phyloP scores from a whole-genome alignment of 2,888 invertebrate genomes.

The Drosophila anomalata region DNA sequence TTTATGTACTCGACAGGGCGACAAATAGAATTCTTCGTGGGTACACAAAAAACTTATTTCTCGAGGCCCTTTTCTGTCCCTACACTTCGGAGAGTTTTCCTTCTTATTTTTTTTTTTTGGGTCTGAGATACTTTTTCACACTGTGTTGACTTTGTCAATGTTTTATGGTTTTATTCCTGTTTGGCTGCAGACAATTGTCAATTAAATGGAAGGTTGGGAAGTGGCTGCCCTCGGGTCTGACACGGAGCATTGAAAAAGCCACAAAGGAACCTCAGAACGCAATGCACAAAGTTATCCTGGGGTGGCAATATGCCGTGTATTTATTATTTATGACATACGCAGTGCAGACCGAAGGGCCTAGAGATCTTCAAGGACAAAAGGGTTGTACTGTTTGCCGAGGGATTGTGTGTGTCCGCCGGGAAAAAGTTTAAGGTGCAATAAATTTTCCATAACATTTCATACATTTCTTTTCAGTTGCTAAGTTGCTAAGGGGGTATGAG shows the following conservation, averaged over 20 bases:
- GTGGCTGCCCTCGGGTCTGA: conserved; percentile 11
- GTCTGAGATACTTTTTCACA: conserved; percentile 21
- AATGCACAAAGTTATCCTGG: conserved; percentile 26
- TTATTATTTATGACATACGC: conserved; percentile 71
- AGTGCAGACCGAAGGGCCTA: conserved; percentile 25
- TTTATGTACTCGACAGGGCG: conserved; percentile 41
- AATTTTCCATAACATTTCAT: conserved; percentile 7
- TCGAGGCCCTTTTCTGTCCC: conserved; percentile 12
- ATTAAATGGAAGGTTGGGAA: conserved; percentile 57
- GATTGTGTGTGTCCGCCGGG: conserved; percentile 24
- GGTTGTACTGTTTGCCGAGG: conserved; percentile 14
- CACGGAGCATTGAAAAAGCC: conserved; percentile 17
- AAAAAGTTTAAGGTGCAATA: conserved; percentile 28
- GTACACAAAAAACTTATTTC: conserved; percentile 25
- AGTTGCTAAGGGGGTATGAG: not conserved
- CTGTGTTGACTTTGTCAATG: conserved; percentile 62
- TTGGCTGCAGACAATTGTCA: conserved; percentile 69
- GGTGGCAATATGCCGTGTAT: conserved; percentile 48
- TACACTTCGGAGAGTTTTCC: conserved; percentile 11
- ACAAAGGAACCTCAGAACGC: conserved; percentile 43
- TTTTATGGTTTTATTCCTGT: conserved; percentile 67
- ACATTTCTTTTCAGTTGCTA: not conserved
- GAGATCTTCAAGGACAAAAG: not conserved
- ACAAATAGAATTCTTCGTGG: conserved; percentile 37
- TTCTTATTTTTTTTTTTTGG: conserved; percentile 7